Base-by-base conservation (phyloP, 2,113 vertebrate genomes). In the Nansenia antarctica region DNA sequence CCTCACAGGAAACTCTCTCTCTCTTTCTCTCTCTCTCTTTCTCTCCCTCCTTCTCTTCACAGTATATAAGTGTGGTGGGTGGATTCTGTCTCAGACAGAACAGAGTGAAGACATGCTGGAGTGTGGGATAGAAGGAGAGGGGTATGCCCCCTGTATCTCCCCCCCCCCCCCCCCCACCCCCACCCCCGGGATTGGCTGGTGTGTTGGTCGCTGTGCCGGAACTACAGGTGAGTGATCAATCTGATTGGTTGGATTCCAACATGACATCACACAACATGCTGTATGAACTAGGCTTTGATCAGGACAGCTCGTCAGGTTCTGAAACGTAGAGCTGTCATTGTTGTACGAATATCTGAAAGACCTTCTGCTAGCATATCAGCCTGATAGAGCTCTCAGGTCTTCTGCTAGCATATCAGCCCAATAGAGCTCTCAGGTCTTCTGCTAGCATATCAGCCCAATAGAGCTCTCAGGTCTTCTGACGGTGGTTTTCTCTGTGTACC, bases 51-150 rank as follows among this genome's bases (percentile, higher is more conserved):
- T 32, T 18, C 32, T 55, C 64, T 3, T 29, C 54, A 22, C 68
- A 67, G 61, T 92, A 86, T 84, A 91, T 85, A 92, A 86, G 75
- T 74, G 83, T 47, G 68, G 71, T 67, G 74, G 57, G 79, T 72
- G 76, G 62, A 71, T 76, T 77, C 76, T 74, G 74, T 69, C 69
- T 79, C 82, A 86, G 70, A 87, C 74, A 67, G 60, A 73, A 87
- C 74, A 67, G 60, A 73, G 59, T 47, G 68, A 79, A 73, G 79
- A 76, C 74, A 67, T 67, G 53, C 39, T 55, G 61, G 42, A 24
- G 67, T 72, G 37, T 53, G 27, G 80, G 72, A 77, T 60, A 53
- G 35, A 58, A 24, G 24, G 29, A 47, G 45, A 72, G 74, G 69
- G 78, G 70, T 70, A 69, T 66, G 84, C 81, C 73, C 70, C 65